A percentile compares a stretch with the other conserved stretches of the same genome.
These are phyloP conservation scores for Orientallactaga bullata DNA, from an alignment of 2,113 vertebrate genomes.

Conservation along the genomic window DNA sequence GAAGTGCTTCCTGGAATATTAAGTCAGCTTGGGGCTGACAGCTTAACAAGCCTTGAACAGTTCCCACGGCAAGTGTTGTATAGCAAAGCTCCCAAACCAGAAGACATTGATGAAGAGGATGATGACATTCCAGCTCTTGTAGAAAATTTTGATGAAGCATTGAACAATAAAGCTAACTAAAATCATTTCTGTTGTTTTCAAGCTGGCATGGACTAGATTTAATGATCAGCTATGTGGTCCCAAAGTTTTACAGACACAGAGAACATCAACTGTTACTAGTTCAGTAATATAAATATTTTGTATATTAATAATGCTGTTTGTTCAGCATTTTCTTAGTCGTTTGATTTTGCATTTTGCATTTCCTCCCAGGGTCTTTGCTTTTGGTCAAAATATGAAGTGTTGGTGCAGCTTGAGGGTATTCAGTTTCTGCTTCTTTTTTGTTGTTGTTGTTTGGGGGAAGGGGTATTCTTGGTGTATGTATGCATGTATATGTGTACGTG, in stretches of 20 bases:
- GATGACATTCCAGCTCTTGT: constrained; percentile 99
- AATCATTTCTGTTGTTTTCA: constrained; percentile 87
- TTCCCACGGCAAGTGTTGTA: constrained; percentile 96
- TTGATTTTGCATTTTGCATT: constrained; percentile 94
- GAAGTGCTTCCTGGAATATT: constrained; percentile 99
- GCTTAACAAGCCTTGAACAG: constrained; percentile 97
- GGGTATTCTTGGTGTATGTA: constrained; percentile 80
- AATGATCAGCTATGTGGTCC: constrained; percentile 91
- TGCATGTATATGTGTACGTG: constrained; percentile 74
- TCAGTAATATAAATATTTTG: constrained; percentile 94
- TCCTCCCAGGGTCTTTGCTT: constrained; percentile 89
- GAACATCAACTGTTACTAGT: constrained; percentile 92
- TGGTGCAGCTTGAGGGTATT: constrained; percentile 86
- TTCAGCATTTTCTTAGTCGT: constrained; percentile 90
- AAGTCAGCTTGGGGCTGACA: constrained; percentile 98
- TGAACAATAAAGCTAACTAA: constrained; percentile 87
- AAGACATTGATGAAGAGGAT: constrained; percentile 98
- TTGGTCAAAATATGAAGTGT: constrained; percentile 87
- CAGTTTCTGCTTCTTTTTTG: constrained; percentile 58
- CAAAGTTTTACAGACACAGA: constrained; percentile 91
- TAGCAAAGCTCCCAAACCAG: constrained; percentile 95
- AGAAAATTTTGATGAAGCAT: constrained; percentile 99
- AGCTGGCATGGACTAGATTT: constrained; percentile 92
- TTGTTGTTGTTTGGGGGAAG: background rate
- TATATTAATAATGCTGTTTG: constrained; percentile 92